Evolutionary conservation across 2,113 vertebrate species (phyloP), one percentile per base, ranked within the genome.

Genomic region (Archilochus colubris): DNA sequence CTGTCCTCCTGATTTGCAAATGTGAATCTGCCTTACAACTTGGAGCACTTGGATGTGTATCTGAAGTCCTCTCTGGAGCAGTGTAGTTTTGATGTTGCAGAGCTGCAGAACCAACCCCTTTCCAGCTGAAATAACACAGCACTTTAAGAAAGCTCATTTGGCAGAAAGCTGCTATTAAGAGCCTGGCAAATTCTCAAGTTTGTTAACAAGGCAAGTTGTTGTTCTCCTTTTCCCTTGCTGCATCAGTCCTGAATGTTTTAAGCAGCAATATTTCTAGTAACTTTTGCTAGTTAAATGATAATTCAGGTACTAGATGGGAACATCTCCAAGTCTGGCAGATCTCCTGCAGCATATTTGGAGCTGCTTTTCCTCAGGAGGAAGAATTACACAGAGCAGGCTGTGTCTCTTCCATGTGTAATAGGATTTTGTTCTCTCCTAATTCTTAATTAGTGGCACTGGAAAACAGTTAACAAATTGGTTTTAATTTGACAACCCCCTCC

Each of bases 151-250:
- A 96, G 95, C 93, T 76, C 84, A 66, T 95, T 91, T 82, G 95
- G 88, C 83, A 82, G 7, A 82, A 96, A 96, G 73, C 88, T 95
- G 58, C 33, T 93, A 33, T 27, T 68, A 7, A 86, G 81, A 87
- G 72, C 94, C 81, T 97, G 97, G 96, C 96, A 94, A 54, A 62
- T 51, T n/a, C 53, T 88, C 95, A 96, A 28, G 76, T 63, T 79
- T 91, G 87, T 93, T 95, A 83, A 96, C 83, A 96, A 95, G 82
- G 67, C 44, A 72, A 82, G 74, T 86, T 73, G 33, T 93, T 95
- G 82, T 94, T 94, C 88, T 93, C n/a, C 16, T 55, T 36, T 77
- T 28, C 28, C 66, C 27, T 3, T 30, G 83, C 79, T 67, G 61
- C 76, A 53, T 33, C 31, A 63, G 46, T 85, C 68, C 61, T 61